phyloP scores from a whole-genome alignment of 2,888 invertebrate species.

The Aquatica leii region DNA sequence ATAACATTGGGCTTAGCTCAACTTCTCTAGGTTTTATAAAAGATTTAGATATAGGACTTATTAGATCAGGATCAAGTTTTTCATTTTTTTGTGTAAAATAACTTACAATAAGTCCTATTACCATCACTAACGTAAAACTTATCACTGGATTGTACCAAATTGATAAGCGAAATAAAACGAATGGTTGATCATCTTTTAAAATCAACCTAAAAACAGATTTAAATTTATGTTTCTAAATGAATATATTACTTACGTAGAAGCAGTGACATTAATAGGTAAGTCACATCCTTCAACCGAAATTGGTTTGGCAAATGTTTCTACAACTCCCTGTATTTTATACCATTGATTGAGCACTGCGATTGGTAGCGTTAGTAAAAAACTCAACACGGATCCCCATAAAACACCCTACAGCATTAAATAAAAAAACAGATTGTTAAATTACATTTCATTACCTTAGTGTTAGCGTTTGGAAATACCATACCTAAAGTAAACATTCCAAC shows the following conservation, averaged over 20 bases:
- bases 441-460: constrained; percentile 63
- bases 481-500: constrained; percentile 75
- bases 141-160: constrained; percentile 1
- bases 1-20: too few species aligned
- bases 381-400: background rate
- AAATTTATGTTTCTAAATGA: too few species aligned
- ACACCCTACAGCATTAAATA: background rate
- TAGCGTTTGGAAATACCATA: constrained; percentile 72
- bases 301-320: background rate
- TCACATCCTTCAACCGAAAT: background rate
- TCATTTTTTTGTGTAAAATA: background rate
- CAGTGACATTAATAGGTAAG: background rate
- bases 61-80: background rate
- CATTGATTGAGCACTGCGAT: background rate
- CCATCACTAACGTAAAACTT: background rate
- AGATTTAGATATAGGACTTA: background rate
- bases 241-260: background rate
- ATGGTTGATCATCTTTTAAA: background rate
- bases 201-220: background rate
- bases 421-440: too few species aligned
- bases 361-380: background rate
- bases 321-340: background rate
- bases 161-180: background rate
- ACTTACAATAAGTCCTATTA: background rate
- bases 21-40: background rate